Conservation (phyloP, 2,113 vertebrate species). For the Speoplatyrhinus poulsoni region DNA sequence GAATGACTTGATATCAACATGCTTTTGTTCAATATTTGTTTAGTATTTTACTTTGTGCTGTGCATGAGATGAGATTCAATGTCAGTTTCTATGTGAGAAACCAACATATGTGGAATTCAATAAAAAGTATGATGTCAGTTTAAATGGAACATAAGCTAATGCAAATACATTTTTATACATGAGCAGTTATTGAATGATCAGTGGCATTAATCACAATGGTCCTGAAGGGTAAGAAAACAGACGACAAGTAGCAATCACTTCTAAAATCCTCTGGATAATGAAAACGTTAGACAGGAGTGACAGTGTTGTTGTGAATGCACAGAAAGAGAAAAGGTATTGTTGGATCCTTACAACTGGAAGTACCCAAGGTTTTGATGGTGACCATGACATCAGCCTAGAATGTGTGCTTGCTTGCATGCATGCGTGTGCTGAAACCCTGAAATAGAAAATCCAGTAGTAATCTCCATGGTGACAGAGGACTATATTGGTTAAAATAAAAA, state of each 20-base stretch:
- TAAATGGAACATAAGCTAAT: too few species aligned
- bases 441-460: slow-evolving; percentile 49
- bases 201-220: background rate
- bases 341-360: background rate
- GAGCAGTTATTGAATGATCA: background rate
- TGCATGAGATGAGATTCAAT: background rate
- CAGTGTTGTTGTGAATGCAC: background rate
- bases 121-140: too few species aligned
- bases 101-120: background rate
- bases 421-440: slow-evolving; percentile 20
- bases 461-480: slow-evolving; percentile 50
- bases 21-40: background rate
- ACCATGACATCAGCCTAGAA: slow-evolving; percentile 22
- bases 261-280: background rate
- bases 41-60: background rate
- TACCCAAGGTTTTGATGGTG: background rate
- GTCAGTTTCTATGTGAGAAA: too few species aligned
- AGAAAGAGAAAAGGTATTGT: background rate
- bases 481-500: slow-evolving; percentile 55
- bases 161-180: background rate
- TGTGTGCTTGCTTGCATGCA: slow-evolving; percentile 30
- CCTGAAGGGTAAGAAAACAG: background rate
- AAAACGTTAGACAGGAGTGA: background rate
- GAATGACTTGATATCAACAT: background rate
- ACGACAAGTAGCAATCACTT: background rate